Percentiles rank a stretch among this genome's conserved stretches.
Evolutionary conservation across 2,113 vertebrate genomes (phyloP).

Genomic region (Psittacula cyanocephala): DNA sequence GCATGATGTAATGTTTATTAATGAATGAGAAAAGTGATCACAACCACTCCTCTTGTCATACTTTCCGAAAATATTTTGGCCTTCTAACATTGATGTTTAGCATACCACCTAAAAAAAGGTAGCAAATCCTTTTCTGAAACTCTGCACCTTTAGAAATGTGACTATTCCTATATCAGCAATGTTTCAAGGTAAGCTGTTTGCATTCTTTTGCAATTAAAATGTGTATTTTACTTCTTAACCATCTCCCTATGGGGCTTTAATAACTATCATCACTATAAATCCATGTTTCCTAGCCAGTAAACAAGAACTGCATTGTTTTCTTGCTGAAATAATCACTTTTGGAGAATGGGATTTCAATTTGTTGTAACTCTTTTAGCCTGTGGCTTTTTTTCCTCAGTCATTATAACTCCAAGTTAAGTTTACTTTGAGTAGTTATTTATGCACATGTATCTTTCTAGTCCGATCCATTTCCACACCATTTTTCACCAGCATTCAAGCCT

Average conservation of each 20-base stretch:
- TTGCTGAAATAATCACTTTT: conserved; percentile 32
- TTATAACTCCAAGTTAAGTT: conserved; percentile 15
- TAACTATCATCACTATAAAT: conserved; percentile 15
- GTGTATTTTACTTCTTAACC: neutral
- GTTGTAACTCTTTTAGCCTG: neutral
- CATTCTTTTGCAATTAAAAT: conserved; percentile 28
- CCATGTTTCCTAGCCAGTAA: conserved; percentile 21
- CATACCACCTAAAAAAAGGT: neutral
- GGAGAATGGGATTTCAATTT: conserved; percentile 7
- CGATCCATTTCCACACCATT: neutral
- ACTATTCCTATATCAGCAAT: neutral
- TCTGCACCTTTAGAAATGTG: neutral
- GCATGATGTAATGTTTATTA: neutral
- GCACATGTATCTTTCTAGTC: neutral
- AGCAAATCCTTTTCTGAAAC: neutral
- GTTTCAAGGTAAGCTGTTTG: neutral
- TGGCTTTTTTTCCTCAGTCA: neutral
- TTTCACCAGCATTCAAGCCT: neutral
- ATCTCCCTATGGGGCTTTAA: neutral
- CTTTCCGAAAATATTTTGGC: conserved; percentile 10
- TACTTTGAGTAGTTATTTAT: conserved; percentile 2
- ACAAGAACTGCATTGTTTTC: neutral
- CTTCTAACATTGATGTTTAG: neutral
- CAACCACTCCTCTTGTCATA: neutral
- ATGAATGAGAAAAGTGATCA: neutral